phyloP scores from a whole-genome alignment of 2,797 vertebrate genomes.

The Delichon dasypus region DNA sequence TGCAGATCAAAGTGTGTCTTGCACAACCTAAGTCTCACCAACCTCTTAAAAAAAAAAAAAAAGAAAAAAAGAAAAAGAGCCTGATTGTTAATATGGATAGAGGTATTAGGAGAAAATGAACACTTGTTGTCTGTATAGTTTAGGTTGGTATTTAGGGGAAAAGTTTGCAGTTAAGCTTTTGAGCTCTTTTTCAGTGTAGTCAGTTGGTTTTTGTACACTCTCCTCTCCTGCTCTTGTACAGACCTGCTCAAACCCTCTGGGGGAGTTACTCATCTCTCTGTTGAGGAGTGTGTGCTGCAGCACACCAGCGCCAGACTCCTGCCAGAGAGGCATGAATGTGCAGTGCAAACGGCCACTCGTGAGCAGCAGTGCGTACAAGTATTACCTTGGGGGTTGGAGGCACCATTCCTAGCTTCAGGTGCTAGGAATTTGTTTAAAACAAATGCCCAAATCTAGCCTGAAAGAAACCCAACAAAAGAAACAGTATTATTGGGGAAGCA shows the following conservation, averaged over 20 bases:
- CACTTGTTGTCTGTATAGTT: constrained; percentile 26
- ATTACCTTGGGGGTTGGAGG: not conserved
- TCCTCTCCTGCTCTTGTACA: not conserved
- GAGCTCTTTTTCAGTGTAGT: not conserved
- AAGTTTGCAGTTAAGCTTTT: constrained; percentile 10
- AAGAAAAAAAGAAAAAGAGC: not conserved
- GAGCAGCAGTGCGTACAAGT: not conserved
- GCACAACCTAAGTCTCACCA: constrained; percentile 70
- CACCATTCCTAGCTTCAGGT: not conserved
- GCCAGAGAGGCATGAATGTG: not conserved
- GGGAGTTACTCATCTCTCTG: not conserved
- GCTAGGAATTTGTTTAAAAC: not conserved
- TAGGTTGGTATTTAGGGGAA: not conserved
- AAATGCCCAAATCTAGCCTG: not conserved
- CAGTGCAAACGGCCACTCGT: rapidly evolving
- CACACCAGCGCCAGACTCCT: not conserved
- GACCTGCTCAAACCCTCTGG: not conserved
- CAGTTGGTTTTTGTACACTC: not conserved
- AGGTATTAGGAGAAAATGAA: not conserved
- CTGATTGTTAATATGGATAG: constrained; percentile 51
- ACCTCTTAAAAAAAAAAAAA: constrained; percentile 9
- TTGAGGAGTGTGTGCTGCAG: not conserved
- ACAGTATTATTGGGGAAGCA: not conserved
- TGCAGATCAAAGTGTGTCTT: constrained; percentile 89
- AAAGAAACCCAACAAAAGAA: not conserved